Conservation (phyloP, 2,113 vertebrate species). For the Jacana jacana region DNA sequence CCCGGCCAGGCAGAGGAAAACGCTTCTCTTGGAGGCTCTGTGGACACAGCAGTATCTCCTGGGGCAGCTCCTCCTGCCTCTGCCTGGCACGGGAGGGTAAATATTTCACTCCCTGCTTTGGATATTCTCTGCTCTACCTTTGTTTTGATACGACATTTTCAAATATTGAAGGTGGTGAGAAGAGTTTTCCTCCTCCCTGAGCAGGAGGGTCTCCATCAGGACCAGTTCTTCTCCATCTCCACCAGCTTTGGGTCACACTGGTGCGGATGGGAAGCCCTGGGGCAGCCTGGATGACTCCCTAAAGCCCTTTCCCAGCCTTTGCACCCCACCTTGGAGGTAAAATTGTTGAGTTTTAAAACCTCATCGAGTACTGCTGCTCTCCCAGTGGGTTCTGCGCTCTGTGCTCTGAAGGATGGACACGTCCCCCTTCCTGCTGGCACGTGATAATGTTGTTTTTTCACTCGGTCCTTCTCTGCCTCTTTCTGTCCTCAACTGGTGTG, state of each 20-base stretch:
- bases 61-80: not conserved
- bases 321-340: not conserved
- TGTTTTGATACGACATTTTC: accelerated
- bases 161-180: accelerated
- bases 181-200: not conserved
- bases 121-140: accelerated
- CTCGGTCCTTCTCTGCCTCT: not conserved
- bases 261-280: not conserved
- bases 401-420: not conserved
- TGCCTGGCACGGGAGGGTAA: accelerated
- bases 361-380: accelerated
- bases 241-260: not conserved
- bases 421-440: not conserved
- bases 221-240: not conserved
- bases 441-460: not conserved
- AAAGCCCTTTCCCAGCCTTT: not conserved
- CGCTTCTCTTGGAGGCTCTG: accelerated
- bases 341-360: not conserved
- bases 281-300: not conserved
- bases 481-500: not conserved
- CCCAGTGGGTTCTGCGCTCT: not conserved
- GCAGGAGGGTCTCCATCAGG: not conserved
- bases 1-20: not conserved
- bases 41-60: not conserved
- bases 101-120: not conserved